Conservation (phyloP, 2,113 vertebrate genomes). For the Dryoscopus gambensis region DNA sequence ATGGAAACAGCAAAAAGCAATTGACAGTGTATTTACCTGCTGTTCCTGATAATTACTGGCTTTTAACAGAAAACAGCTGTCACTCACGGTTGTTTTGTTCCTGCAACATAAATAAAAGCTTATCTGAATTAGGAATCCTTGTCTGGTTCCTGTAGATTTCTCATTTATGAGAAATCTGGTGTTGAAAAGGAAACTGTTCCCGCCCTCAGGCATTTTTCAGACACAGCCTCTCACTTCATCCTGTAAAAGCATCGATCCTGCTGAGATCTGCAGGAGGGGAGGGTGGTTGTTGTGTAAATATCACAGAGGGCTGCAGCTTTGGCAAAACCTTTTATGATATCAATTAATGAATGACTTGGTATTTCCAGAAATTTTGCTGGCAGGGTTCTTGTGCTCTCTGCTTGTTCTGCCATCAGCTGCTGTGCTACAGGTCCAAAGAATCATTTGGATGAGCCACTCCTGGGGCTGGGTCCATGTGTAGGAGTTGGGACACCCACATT, state of each 20-base stretch:
- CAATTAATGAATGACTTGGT: neutral
- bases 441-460: neutral
- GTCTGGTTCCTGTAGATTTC: neutral
- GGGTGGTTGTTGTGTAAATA: neutral
- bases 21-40: neutral
- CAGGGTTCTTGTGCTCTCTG: fast-evolving
- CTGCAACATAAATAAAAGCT: neutral
- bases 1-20: neutral
- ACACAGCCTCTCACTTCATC: neutral
- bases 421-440: neutral
- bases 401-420: neutral
- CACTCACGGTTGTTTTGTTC: neutral
- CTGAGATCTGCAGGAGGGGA: neutral
- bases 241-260: neutral
- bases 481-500: neutral
- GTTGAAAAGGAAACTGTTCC: constrained; percentile 24
- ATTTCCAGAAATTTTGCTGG: neutral
- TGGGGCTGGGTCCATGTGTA: neutral
- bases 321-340: neutral
- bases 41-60: neutral
- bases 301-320: neutral
- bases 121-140: neutral
- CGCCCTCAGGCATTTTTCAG: neutral
- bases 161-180: neutral
- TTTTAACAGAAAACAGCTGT: neutral